Evolutionary conservation across 2,797 vertebrate genomes (phyloP).

Genomic region (Argya squamiceps): DNA sequence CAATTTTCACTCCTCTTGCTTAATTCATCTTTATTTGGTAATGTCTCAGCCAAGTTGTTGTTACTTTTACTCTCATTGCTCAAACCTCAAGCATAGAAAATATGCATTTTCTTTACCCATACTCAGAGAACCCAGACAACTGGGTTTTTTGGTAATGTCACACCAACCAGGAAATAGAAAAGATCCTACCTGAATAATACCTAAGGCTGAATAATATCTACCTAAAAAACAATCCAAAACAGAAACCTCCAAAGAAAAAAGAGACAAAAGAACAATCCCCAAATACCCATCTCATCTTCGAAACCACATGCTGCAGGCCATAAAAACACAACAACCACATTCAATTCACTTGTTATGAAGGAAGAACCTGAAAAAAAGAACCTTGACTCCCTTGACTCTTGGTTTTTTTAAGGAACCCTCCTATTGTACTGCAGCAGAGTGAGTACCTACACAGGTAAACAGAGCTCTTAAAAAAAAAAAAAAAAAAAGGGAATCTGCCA

Average conservation of each 20-base stretch:
- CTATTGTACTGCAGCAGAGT: not conserved
- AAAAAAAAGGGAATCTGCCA: not conserved
- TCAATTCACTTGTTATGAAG: not conserved
- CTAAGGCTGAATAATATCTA: not conserved
- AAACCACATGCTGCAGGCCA: not conserved
- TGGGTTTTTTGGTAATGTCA: not conserved
- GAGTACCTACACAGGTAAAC: not conserved
- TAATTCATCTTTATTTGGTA: conserved; percentile 39
- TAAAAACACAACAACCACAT: not conserved
- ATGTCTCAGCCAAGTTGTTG: not conserved
- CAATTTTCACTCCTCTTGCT: conserved; percentile 28
- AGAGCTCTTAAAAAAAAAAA: not conserved
- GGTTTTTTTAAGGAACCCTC: not conserved
- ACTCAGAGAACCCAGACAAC: not conserved
- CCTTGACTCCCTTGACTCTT: not conserved
- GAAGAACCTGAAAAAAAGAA: not conserved
- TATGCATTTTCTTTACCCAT: not conserved
- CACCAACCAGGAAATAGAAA: not conserved
- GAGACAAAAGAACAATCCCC: not conserved
- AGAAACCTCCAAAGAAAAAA: not conserved
- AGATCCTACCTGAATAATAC: not conserved
- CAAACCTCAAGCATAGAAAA: not conserved
- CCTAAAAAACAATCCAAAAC: not conserved
- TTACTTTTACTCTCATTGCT: not conserved
- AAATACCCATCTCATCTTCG: not conserved